Conservation (phyloP, 2,797 vertebrate species). For the Hydrolagus colliei region DNA sequence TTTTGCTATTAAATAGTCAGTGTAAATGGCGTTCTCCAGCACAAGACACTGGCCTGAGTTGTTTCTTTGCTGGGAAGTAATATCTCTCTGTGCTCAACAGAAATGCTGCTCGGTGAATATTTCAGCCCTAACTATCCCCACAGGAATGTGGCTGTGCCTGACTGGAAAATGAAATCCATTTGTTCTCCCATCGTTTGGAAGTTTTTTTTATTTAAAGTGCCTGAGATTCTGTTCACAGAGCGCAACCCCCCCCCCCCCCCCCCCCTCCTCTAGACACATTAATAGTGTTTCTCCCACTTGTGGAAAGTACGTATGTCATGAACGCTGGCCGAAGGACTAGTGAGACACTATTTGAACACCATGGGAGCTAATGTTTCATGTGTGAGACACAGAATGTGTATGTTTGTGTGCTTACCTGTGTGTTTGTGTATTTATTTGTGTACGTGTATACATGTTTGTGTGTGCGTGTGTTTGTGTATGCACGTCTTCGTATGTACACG, state of each 20-base stretch:
- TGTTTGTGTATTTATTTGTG: too few species aligned
- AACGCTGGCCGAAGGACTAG: neutral
- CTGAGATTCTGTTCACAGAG: neutral
- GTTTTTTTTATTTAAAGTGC: neutral
- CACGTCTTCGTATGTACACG: too few species aligned
- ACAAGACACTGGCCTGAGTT: too few species aligned
- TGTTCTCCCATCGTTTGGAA: neutral
- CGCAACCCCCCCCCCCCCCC: too few species aligned
- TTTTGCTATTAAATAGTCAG: too few species aligned
- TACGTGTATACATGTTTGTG: too few species aligned
- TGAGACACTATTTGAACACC: neutral
- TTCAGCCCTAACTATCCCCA: neutral
- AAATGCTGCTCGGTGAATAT: neutral
- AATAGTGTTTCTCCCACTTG: neutral
- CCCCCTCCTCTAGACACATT: too few species aligned
- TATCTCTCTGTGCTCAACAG: neutral
- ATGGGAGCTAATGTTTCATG: too few species aligned
- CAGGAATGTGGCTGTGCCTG: neutral
- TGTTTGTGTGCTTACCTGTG: too few species aligned
- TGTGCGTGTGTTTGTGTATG: too few species aligned
- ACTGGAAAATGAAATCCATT: neutral
- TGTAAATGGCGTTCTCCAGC: too few species aligned
- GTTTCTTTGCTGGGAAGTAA: conserved; percentile 28
- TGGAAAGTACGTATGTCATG: neutral
- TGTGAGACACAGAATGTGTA: too few species aligned